phyloP scores from a whole-genome alignment of 2,888 invertebrate species.

The Steromphala cineraria region DNA sequence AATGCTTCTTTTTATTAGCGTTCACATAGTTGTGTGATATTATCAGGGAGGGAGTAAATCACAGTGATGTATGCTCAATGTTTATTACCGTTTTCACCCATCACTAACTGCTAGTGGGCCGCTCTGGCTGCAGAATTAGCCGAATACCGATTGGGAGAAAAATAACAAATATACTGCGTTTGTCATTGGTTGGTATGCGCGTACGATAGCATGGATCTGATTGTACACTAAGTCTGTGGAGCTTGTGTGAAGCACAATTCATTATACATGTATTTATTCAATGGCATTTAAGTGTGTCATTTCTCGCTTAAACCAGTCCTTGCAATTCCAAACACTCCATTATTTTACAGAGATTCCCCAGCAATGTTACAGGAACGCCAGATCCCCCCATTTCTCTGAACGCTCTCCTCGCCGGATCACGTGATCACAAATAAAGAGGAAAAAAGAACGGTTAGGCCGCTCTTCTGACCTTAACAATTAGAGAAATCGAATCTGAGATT shows the following conservation, averaged over 20 bases:
- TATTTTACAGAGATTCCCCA: background rate
- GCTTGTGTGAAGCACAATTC: background rate
- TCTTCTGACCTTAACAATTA: constrained; percentile 1
- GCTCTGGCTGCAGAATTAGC: too few relatives aligned
- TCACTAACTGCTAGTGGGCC: too few relatives aligned
- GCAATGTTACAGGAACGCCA: background rate
- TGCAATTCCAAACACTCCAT: background rate
- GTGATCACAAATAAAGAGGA: background rate
- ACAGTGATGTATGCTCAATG: too few relatives aligned
- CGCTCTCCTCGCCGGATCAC: background rate
- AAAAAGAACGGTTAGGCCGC: background rate
- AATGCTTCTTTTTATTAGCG: too few relatives aligned
- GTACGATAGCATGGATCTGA: too few relatives aligned
- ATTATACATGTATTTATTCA: background rate
- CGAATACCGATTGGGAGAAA: too few relatives aligned
- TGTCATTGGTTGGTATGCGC: too few relatives aligned
- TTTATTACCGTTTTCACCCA: too few relatives aligned
- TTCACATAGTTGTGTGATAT: too few relatives aligned
- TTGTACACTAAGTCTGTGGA: background rate
- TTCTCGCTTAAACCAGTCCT: background rate
- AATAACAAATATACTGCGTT: too few relatives aligned
- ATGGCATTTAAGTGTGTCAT: background rate
- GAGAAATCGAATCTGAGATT: background rate
- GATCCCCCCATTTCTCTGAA: background rate
- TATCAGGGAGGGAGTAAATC: too few relatives aligned